Evolutionary conservation across 2,113 vertebrate genomes (phyloP).

Genomic region (Gymnarchus niloticus): DNA sequence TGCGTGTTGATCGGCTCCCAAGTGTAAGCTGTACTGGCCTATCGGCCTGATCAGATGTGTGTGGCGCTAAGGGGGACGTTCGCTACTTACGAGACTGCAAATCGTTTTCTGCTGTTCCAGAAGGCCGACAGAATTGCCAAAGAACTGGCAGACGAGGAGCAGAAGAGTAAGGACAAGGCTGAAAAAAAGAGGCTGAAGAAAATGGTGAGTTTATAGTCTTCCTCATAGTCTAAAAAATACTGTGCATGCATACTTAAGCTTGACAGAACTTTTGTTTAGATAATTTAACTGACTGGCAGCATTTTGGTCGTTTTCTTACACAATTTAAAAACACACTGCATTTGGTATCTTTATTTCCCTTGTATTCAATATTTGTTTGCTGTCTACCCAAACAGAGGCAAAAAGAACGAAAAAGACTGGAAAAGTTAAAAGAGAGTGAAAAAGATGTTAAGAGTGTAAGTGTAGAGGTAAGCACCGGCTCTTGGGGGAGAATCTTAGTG

Average conservation of each 20-base stretch:
- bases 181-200: conserved; percentile 63
- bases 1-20: not conserved
- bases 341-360: not conserved
- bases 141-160: conserved; percentile 53
- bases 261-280: not conserved
- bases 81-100: not conserved
- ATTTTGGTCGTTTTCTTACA: not conserved
- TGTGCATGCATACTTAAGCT: not conserved
- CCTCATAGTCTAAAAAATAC: not conserved
- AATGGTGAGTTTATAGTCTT: conserved; percentile 49
- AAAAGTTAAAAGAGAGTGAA: conserved; percentile 49
- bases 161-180: conserved; percentile 50
- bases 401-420: conserved; percentile 57
- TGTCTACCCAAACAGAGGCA: conserved; percentile 51
- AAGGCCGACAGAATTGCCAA: conserved; percentile 54
- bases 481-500: not conserved
- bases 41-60: not conserved
- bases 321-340: no score
- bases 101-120: conserved; percentile 33
- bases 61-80: not conserved
- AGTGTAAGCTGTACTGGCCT: not conserved
- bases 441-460: conserved; percentile 40
- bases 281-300: not conserved
- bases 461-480: conserved; percentile 42
- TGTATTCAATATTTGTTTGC: not conserved